Evolutionary conservation across 2,888 invertebrate genomes (phyloP).

Genomic region (Blastobasis lacticolella): DNA sequence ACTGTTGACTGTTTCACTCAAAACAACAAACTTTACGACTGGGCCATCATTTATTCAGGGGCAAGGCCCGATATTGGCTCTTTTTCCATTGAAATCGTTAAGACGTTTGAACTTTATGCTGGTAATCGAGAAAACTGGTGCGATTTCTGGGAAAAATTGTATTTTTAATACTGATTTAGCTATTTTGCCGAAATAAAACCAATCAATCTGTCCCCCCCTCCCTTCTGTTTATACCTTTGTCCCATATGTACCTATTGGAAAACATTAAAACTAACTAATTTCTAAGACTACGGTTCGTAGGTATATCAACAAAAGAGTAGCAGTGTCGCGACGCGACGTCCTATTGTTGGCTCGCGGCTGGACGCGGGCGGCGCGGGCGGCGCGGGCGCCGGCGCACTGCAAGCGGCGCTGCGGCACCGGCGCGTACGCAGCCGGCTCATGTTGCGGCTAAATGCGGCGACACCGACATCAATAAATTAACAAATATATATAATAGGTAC

Average conservation of each 20-base stretch:
- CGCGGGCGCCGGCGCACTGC: slow-evolving; percentile 30
- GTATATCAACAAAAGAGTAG: slow-evolving; percentile 19
- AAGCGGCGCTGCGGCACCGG: slow-evolving; percentile 23
- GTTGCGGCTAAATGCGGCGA: slow-evolving; percentile 62
- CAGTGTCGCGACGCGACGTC: slow-evolving; percentile 20
- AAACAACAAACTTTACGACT: not conserved
- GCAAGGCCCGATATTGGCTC: no score
- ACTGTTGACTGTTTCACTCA: not conserved
- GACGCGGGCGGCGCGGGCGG: not conserved
- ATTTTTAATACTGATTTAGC: not conserved
- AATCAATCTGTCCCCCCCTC: slow-evolving; percentile 2
- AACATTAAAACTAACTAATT: no score
- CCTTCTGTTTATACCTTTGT: no score
- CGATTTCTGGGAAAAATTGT: not conserved
- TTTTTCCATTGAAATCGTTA: no score
- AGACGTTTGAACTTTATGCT: no score
- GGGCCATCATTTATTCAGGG: no score
- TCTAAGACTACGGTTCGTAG: not conserved
- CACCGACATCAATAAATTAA: slow-evolving; percentile 21
- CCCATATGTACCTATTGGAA: no score
- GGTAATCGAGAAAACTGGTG: no score
- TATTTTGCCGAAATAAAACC: not conserved
- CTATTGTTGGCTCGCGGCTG: slow-evolving; percentile 29
- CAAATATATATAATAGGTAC: no score
- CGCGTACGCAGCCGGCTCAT: slow-evolving; percentile 40